phyloP scores from a whole-genome alignment of 2,888 invertebrate genomes.

The Phorcus lineatus region DNA sequence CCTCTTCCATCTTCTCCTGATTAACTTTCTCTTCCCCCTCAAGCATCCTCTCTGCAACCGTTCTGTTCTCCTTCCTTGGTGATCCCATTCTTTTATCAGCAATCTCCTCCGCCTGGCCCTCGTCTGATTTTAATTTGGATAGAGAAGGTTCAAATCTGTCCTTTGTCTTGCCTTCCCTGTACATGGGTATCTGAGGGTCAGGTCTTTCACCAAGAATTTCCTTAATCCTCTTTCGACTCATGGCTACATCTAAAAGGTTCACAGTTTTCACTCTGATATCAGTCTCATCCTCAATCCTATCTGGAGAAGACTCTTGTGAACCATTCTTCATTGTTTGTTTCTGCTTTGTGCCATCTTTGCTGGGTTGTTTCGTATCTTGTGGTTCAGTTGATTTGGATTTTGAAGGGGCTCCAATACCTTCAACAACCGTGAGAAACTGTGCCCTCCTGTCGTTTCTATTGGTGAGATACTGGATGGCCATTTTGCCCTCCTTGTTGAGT shows the following conservation, averaged over 20 bases:
- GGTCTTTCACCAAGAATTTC: constrained; percentile 45
- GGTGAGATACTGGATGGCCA: constrained; percentile 54
- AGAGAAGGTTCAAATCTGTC: not conserved
- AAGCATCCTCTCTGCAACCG: not conserved
- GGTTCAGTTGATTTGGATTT: not conserved
- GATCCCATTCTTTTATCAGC: not conserved
- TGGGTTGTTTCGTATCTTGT: not conserved
- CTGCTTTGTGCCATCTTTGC: not conserved
- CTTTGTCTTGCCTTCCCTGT: constrained; percentile 3
- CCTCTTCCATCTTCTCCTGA: not conserved
- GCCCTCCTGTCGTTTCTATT: constrained; percentile 53
- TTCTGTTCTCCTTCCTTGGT: not conserved
- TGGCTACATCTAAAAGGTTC: not conserved
- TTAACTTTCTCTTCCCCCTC: not conserved
- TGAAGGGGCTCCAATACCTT: not conserved
- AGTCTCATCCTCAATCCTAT: not conserved
- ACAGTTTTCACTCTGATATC: constrained; percentile 17
- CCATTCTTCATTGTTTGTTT: not conserved
- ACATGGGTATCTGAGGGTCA: constrained; percentile 39
- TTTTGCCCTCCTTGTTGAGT: constrained; percentile 52
- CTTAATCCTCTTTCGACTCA: constrained; percentile 36
- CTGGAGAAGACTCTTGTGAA: not conserved
- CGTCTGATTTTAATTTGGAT: not conserved
- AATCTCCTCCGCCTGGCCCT: not conserved
- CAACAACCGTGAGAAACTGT: constrained; percentile 41